A percentile compares a stretch with the other conserved stretches of the same genome.
Conservation (phyloP, 2,888 invertebrate species). For the Pseudeuparius sepicola region DNA sequence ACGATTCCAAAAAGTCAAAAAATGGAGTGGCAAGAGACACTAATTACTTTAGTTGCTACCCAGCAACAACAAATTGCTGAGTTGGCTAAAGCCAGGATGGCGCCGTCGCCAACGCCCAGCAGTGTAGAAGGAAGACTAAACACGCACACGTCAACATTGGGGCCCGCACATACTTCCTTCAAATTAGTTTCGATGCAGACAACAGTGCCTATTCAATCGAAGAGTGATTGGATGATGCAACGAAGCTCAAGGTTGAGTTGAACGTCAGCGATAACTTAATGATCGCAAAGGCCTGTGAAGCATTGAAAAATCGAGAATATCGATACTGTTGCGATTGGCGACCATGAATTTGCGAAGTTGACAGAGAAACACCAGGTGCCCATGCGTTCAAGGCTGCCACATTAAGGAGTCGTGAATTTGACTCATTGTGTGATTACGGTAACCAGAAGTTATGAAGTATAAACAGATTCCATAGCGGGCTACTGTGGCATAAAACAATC, state of each 20-base stretch:
- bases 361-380: conserved; percentile 22
- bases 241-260: conserved; percentile 21
- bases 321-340: conserved; percentile 21
- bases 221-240: conserved; percentile 21
- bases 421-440: conserved; percentile 17
- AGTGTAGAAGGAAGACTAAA: neutral
- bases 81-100: conserved; percentile 5
- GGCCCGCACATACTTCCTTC: neutral
- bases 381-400: conserved; percentile 19
- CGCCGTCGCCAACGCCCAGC: conserved; percentile 1
- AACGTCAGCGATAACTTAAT: conserved; percentile 19
- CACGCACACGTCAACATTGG: neutral
- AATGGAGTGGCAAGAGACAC: conserved; percentile 13
- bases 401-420: conserved; percentile 15
- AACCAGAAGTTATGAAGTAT: conserved; percentile 13
- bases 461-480: neutral
- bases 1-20: neutral
- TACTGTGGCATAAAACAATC: conserved; percentile 12
- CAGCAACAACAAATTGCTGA: conserved; percentile 13
- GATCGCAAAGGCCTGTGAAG: conserved; percentile 21
- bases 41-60: conserved; percentile 11
- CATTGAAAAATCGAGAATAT: conserved; percentile 20
- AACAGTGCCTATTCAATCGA: conserved; percentile 17
- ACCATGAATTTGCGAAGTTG: conserved; percentile 20
- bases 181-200: conserved; percentile 15